Evolutionary conservation across 2,888 invertebrate genomes (phyloP), one percentile per base, ranked within the genome.

Genomic region (Meteorus cinctellus): DNA sequence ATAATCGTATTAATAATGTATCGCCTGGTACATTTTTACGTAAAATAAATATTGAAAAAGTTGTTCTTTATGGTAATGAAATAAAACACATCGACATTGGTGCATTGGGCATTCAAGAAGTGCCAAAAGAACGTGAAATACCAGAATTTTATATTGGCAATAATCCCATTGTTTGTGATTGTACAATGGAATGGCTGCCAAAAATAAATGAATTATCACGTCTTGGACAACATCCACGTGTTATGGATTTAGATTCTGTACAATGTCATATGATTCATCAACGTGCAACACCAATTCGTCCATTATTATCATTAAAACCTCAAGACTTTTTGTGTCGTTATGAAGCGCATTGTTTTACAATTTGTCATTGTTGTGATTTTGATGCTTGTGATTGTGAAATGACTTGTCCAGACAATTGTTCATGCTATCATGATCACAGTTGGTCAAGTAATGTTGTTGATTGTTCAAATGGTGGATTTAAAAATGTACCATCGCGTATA

Each of bases 341-440:
- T 90, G 93, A 94, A 85, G 93, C 94, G 79, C 95, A 96, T 89
- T 96, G 96, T 91, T 96, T 96, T 90, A 93, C 95, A 74, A 90
- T 95, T 79, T 96, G 97, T 90, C 95, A 96, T 90, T 97, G 96
- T 91, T 97, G 96, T 91, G 96, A 96, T 88, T 96, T 95, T 91
- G 96, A 96, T 90, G 95, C 95, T 80, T 97, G 96, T 91, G 96
- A 97, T 91, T 96, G 96, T 90, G 95, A 96, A 92, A 96, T 96
- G 95, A 95, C 95, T 84, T 97, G 96, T 89, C 96, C 96, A 81
- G 93, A 93, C 89, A 94, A 94, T 89, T 97, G 96, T 90, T 94
- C 94, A 82, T 97, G 96, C 89, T 96, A 94, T 92, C 95, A 96
- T 91, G 96, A 96, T 91, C 94, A 95, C 90, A 94, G 94, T 84